Evolutionary conservation across 2,113 vertebrate genomes (phyloP), one percentile per base, ranked within the genome.

Genomic region (Tinamus guttatus): DNA sequence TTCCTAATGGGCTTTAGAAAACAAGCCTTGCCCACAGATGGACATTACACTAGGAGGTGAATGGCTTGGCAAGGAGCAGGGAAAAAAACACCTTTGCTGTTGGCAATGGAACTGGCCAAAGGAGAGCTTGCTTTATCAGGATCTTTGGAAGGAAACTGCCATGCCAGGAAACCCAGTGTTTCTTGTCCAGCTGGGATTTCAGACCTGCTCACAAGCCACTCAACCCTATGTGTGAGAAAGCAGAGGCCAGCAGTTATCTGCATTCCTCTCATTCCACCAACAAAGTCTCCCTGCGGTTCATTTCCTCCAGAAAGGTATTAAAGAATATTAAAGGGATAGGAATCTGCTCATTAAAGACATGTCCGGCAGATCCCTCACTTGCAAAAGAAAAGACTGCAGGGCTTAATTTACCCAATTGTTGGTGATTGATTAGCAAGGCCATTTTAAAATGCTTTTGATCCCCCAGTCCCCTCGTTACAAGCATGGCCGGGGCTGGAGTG

Each of bases 241-340:
- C 58, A 65, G 93, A 88, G 86, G 83, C 90, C 93, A 82, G 85
- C 9, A 41, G 88, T 88, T 92, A 94, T 91, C 92, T 95, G 88
- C 94, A 96, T 97, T 96, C 94, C 94, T 96, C 59, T 94, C 92
- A 95, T 97, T 97, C 96, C 96, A 96, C 73, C 87, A 88, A 52
- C 93, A 90, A 94, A 93, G 80, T 93, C 87, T 96, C 94, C 93
- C 93, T 0, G 49, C 0, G 32, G 93, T 92, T 96, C 90, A 95
- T 95, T 95, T 97, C 95, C 96, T 95, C 83, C 64, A 71, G 86
- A 93, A 95, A 94, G 95, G 95, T 96, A 96, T 97, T 97, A 97
- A 28, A 93, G 90, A 89, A 96, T 96, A 96, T 94, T 95, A 94
- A 86, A 92, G 81, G 90, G 89, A 83, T 82, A 95, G 93, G 84